Evolutionary conservation across 2,113 vertebrate species (phyloP).

Genomic region (Semnornis frantzii): DNA sequence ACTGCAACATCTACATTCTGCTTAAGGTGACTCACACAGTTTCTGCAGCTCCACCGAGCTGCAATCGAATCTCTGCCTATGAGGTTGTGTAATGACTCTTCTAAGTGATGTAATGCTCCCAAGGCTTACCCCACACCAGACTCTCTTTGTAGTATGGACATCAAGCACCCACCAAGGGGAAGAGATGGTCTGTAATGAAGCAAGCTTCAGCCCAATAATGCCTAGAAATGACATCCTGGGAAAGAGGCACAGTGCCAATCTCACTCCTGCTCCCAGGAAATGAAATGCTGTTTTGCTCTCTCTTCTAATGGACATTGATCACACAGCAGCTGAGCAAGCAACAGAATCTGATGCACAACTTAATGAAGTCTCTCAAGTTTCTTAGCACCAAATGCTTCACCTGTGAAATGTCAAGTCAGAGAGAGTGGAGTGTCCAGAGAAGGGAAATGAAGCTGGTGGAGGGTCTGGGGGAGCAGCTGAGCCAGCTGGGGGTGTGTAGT

Average conservation of each 20-base stretch:
- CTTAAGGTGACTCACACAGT: conserved; percentile 2
- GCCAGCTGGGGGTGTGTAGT: no score
- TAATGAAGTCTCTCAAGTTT: background rate
- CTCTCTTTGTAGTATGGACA: background rate
- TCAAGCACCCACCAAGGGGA: background rate
- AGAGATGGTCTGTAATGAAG: background rate
- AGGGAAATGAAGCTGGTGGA: no score
- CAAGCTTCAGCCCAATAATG: background rate
- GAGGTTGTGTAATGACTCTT: background rate
- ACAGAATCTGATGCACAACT: background rate
- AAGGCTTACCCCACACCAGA: background rate
- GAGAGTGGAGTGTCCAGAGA: no score
- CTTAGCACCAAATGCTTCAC: background rate
- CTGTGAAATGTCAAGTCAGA: background rate
- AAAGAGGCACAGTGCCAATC: background rate
- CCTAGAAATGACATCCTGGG: background rate
- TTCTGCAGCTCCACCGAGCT: background rate
- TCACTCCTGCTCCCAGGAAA: background rate
- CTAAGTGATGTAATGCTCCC: background rate
- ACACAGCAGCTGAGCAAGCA: background rate
- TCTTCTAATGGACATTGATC: background rate
- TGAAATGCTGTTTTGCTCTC: background rate
- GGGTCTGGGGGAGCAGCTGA: no score
- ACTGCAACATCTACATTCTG: background rate
- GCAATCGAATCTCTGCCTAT: background rate